Conservation (phyloP, 2,888 invertebrate genomes). For the Drosophila prostipennis region DNA sequence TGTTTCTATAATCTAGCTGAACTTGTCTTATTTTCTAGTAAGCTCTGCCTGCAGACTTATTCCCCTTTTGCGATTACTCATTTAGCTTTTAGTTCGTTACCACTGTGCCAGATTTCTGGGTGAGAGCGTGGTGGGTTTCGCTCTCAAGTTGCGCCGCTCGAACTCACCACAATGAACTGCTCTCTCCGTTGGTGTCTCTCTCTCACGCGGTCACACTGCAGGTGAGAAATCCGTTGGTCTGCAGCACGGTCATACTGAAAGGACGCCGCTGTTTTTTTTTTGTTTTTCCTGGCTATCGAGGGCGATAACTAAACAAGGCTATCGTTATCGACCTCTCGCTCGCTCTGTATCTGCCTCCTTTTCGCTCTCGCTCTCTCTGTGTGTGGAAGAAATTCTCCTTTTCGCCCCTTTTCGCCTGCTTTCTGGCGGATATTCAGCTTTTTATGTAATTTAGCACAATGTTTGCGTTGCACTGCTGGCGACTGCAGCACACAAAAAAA, state of each 20-base stretch:
- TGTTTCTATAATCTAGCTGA: conserved; percentile 20
- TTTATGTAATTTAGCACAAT: conserved; percentile 55
- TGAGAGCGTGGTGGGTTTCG: conserved; percentile 37
- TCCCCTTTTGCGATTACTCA: conserved; percentile 21
- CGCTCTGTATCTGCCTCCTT: conserved; percentile 10
- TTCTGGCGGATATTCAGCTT: conserved; percentile 27
- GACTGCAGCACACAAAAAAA: conserved; percentile 19
- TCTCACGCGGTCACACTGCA: conserved; percentile 30
- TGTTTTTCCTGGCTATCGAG: conserved; percentile 11
- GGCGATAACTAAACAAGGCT: conserved; percentile 27
- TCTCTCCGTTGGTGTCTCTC: conserved; percentile 20
- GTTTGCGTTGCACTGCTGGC: conserved; percentile 9
- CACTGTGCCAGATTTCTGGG: conserved; percentile 46
- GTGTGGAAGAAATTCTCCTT: conserved; percentile 48
- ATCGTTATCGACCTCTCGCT: conserved; percentile 28
- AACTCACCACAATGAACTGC: conserved; percentile 67
- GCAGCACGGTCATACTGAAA: conserved; percentile 28
- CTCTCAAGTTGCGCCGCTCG: conserved; percentile 1
- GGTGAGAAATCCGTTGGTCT: conserved; percentile 12
- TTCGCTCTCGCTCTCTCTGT: conserved; percentile 17
- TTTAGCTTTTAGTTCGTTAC: conserved; percentile 19
- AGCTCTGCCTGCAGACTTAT: background rate
- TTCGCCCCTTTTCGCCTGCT: conserved; percentile 42
- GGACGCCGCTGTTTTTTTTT: conserved; percentile 12
- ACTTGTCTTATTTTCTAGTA: background rate